Evolutionary conservation across 1,140 invertebrate species (phyloP).

Genomic region (Diuraphis noxia): DNA sequence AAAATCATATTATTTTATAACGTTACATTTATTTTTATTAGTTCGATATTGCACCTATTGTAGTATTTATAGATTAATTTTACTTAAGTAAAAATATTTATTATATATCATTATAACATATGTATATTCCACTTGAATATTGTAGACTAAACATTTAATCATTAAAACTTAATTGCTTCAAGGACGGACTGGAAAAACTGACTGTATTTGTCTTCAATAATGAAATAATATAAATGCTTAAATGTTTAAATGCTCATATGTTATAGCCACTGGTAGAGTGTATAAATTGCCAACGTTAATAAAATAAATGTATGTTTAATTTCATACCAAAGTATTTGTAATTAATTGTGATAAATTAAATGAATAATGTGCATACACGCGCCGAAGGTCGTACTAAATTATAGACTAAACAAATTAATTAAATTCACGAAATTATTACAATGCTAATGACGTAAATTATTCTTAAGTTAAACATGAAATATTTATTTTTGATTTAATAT

Average conservation of each 20-base stretch:
- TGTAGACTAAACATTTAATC: neutral
- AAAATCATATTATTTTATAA: neutral
- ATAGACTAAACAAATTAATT: slow-evolving; percentile 33
- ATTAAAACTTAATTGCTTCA: slow-evolving; percentile 13
- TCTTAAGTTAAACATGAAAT: neutral
- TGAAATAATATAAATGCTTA: neutral
- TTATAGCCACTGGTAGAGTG: neutral
- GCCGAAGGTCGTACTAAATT: slow-evolving; percentile 31
- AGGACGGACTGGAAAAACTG: neutral
- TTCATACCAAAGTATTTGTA: neutral
- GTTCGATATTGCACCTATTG: neutral
- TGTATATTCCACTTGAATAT: neutral
- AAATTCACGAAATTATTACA: slow-evolving; percentile 3
- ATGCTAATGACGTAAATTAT: slow-evolving; percentile 11
- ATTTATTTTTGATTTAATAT: neutral
- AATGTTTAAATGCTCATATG: neutral
- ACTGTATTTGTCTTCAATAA: neutral
- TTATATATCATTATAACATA: neutral
- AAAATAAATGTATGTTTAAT: neutral
- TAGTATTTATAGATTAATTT: neutral
- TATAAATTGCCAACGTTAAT: neutral
- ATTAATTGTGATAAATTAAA: slow-evolving; percentile 37
- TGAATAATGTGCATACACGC: neutral
- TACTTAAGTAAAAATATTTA: neutral
- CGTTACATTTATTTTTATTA: neutral